These are phyloP conservation scores for Axea sp. DNA, from an alignment of 2,888 invertebrate genomes.

Conservation along the genomic window DNA sequence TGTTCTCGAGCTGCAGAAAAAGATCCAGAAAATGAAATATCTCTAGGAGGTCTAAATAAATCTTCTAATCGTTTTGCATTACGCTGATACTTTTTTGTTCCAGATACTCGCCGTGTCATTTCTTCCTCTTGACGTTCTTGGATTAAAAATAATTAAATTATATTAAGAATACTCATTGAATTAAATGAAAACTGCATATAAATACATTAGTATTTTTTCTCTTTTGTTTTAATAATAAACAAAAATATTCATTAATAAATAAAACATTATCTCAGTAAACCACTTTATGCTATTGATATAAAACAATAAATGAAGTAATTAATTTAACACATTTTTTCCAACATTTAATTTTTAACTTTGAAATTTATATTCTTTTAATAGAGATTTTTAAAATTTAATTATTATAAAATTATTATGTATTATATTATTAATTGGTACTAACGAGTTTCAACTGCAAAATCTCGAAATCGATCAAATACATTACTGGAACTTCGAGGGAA, in stretches of 20 bases:
- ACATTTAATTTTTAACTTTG: no score
- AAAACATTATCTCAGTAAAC: no score
- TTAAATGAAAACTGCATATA: no score
- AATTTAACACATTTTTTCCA: no score
- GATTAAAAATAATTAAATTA: background rate
- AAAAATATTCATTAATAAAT: no score
- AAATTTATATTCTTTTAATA: no score
- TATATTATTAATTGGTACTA: slow-evolving; percentile 56
- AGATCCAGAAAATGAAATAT: slow-evolving; percentile 83
- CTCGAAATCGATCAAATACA: slow-evolving; percentile 76
- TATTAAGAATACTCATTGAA: background rate
- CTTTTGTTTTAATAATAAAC: no score
- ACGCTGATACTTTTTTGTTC: slow-evolving; percentile 68
- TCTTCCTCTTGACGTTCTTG: slow-evolving; percentile 77
- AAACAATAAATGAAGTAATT: no score
- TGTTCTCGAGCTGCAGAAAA: slow-evolving; percentile 82
- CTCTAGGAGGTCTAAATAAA: slow-evolving; percentile 85
- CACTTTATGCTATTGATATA: no score
- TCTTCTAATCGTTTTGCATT: slow-evolving; percentile 83
- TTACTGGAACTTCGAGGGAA: slow-evolving; percentile 73
- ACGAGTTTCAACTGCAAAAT: slow-evolving; percentile 78
- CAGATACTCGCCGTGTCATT: slow-evolving; percentile 74
- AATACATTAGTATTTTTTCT: no score
- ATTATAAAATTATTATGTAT: no score
- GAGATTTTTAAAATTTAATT: no score